Percentiles rank a stretch among this genome's conserved stretches.
phyloP scores from a whole-genome alignment of 2,888 invertebrate species.

The Amblyjoppa fuscipennis region DNA sequence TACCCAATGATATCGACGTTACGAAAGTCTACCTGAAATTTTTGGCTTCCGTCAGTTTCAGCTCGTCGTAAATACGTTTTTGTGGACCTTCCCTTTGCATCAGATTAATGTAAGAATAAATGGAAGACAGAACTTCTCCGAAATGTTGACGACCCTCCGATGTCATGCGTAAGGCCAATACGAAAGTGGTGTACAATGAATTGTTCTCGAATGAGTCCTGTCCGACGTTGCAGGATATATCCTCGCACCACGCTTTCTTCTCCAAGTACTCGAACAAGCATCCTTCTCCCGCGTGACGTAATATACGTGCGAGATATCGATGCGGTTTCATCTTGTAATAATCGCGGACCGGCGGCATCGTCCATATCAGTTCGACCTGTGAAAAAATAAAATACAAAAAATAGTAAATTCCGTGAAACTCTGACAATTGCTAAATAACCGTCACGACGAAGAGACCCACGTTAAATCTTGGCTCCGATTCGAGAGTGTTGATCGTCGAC shows the following conservation, averaged over 20 bases:
- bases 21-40: conserved; percentile 83
- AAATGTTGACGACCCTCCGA: conserved; percentile 91
- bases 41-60: conserved; percentile 89
- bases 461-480: neutral
- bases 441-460: neutral
- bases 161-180: conserved; percentile 91
- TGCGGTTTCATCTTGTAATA: conserved; percentile 23
- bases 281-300: conserved; percentile 16
- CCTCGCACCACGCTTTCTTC: conserved; percentile 20
- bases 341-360: conserved; percentile 7
- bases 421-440: neutral
- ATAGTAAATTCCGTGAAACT: neutral
- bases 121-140: conserved; percentile 90
- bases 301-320: conserved; percentile 2
- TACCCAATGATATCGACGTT: neutral
- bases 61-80: conserved; percentile 87
- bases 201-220: neutral
- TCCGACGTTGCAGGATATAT: neutral
- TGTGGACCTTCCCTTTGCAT: conserved; percentile 89
- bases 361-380: conserved; percentile 17
- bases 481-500: neutral
- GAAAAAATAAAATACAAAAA: neutral
- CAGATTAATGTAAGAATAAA: conserved; percentile 93
- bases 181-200: conserved; percentile 92
- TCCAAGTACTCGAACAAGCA: conserved; percentile 23